phyloP scores from a whole-genome alignment of 2,888 invertebrate genomes.

The Cephus nigrinus region DNA sequence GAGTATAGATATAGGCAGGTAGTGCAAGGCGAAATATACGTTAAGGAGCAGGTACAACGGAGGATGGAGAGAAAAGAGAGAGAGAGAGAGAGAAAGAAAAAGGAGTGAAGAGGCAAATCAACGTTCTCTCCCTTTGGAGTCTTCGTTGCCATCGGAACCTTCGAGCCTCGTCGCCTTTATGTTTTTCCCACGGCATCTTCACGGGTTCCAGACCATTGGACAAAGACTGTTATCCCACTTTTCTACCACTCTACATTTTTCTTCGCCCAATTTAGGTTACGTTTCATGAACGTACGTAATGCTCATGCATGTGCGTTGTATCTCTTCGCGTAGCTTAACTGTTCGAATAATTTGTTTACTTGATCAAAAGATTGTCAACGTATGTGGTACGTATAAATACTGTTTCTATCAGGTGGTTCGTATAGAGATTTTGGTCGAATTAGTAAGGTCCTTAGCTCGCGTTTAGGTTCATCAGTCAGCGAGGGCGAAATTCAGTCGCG shows the following conservation, averaged over 20 bases:
- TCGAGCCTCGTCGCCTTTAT: slow-evolving; percentile 21
- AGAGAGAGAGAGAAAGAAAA: slow-evolving; percentile 1
- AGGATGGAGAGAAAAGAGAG: slow-evolving; percentile 18
- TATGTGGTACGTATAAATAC: slow-evolving; percentile 14
- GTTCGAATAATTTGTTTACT: neutral
- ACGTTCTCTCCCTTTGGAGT: neutral
- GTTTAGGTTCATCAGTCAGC: neutral
- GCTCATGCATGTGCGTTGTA: neutral
- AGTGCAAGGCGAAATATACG: neutral
- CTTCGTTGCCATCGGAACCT: neutral
- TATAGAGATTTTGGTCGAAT: neutral
- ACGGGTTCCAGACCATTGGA: slow-evolving; percentile 50
- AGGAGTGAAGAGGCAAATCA: neutral
- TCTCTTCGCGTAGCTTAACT: neutral
- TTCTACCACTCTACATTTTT: slow-evolving; percentile 21
- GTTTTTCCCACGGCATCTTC: slow-evolving; percentile 55
- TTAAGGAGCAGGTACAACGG: neutral
- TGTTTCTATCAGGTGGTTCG: slow-evolving; percentile 20
- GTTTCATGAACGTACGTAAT: slow-evolving; percentile 11
- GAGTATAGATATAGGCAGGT: neutral
- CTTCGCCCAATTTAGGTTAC: slow-evolving; percentile 21
- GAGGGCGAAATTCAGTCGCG: slow-evolving; percentile 25
- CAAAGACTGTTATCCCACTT: slow-evolving; percentile 41
- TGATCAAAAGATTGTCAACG: slow-evolving; percentile 37
- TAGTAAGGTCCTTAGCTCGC: neutral